Evolutionary conservation across 2,888 invertebrate species (phyloP).

Genomic region (Aelia acuminata): DNA sequence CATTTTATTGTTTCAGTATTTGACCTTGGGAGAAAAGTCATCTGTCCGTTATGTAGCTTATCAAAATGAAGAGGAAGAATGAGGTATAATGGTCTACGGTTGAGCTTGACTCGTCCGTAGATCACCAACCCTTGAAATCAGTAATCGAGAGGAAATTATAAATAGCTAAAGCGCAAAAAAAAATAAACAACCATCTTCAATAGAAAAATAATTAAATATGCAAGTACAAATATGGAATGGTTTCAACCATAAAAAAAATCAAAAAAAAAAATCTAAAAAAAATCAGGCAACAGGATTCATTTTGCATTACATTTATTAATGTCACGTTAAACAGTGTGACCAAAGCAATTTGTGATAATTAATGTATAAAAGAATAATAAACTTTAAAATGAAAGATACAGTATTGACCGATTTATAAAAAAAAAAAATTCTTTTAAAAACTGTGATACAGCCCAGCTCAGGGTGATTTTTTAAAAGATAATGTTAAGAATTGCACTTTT

Average conservation of each 20-base stretch:
- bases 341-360: conserved; percentile 62
- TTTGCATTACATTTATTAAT: conserved; percentile 47
- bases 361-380: conserved; percentile 58
- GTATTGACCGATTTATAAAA: conserved; percentile 60
- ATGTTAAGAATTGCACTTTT: conserved; percentile 63
- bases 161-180: conserved; percentile 6
- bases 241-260: not conserved
- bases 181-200: not conserved
- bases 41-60: conserved; percentile 96
- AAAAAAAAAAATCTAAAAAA: conserved; percentile 31
- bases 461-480: conserved; percentile 38
- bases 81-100: conserved; percentile 64
- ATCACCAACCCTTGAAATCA: conserved; percentile 7
- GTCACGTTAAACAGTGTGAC: conserved; percentile 48
- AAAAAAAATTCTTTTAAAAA: conserved; percentile 56
- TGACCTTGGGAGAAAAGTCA: conserved; percentile 91
- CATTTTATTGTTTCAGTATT: conserved; percentile 77
- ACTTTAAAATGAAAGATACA: conserved; percentile 63
- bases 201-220: conserved; percentile 14
- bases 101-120: conserved; percentile 53
- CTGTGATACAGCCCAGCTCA: conserved; percentile 63
- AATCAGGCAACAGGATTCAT: conserved; percentile 17
- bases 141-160: conserved; percentile 16
- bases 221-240: conserved; percentile 20
- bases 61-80: conserved; percentile 90